Evolutionary conservation across 2,113 vertebrate species (phyloP).

Genomic region (Sitta europaea): DNA sequence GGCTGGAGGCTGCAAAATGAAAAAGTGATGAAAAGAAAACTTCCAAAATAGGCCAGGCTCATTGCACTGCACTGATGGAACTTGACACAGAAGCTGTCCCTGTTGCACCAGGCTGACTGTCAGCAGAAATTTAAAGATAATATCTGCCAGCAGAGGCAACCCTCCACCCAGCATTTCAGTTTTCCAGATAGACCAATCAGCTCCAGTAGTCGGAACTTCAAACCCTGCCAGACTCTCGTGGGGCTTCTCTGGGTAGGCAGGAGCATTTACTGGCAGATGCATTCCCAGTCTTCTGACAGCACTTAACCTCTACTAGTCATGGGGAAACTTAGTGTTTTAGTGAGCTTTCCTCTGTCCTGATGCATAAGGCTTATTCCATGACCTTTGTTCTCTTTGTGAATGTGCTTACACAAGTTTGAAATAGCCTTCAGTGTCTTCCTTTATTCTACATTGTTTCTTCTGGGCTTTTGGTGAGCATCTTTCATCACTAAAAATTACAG

Average conservation of each 20-base stretch:
- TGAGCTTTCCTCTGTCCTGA: not conserved
- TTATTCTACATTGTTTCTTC: not conserved
- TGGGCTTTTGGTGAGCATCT: not conserved
- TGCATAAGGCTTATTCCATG: not conserved
- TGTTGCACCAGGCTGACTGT: not conserved
- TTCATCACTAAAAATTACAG: not conserved
- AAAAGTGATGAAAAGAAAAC: constrained; percentile 8
- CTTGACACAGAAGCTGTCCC: not conserved
- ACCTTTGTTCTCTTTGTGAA: not conserved
- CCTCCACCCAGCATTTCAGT: not conserved
- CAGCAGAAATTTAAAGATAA: not conserved
- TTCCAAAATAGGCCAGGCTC: not conserved
- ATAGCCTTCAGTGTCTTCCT: not conserved
- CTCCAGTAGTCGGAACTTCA: not conserved
- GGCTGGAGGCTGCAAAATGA: not conserved
- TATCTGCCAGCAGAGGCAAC: not conserved
- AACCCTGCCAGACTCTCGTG: fast-evolving
- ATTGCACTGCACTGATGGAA: not conserved
- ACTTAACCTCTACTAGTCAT: not conserved
- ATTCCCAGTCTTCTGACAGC: not conserved
- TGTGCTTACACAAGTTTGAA: not conserved
- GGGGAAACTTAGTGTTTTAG: not conserved
- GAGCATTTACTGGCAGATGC: not conserved
- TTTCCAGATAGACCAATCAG: not conserved
- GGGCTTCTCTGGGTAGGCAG: not conserved